These are phyloP conservation scores for Mylabris sibirica DNA, from an alignment of 2,888 invertebrate genomes.

Conservation along the genomic window DNA sequence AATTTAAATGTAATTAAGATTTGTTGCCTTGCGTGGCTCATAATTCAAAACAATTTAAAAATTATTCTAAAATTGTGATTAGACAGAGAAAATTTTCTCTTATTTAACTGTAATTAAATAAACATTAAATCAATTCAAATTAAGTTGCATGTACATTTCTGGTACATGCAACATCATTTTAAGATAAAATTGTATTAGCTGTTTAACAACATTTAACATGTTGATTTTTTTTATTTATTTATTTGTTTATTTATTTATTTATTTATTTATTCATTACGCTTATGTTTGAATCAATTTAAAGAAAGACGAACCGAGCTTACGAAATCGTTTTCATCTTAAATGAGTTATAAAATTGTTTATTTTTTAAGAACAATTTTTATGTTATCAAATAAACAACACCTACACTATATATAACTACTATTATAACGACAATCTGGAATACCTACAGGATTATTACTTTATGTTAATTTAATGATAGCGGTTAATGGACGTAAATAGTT, in stretches of 20 bases:
- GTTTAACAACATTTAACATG: constrained; percentile 8
- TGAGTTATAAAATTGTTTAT: constrained; percentile 8
- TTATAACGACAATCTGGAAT: background rate
- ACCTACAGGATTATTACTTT: constrained; percentile 20
- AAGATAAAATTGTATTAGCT: constrained; percentile 9
- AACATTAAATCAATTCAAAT: constrained; percentile 20
- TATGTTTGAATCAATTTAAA: background rate
- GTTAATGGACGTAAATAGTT: constrained; percentile 24
- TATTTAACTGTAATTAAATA: constrained; percentile 25
- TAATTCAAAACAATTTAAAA: background rate
- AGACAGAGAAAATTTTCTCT: background rate
- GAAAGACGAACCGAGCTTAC: background rate
- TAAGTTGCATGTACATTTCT: constrained; percentile 10
- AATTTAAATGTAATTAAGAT: background rate
- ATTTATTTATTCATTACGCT: constrained; percentile 4
- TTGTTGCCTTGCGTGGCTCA: background rate
- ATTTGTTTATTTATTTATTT: background rate
- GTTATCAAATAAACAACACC: constrained; percentile 24
- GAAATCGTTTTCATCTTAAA: constrained; percentile 1
- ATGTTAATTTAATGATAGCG: constrained; percentile 27
- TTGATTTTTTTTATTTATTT: constrained; percentile 6
- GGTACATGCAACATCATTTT: background rate
- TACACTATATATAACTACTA: constrained; percentile 22
- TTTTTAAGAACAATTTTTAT: constrained; percentile 6
- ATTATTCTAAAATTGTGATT: background rate